phyloP scores from a whole-genome alignment of 2,113 vertebrate species.

The Mastomys coucha region DNA sequence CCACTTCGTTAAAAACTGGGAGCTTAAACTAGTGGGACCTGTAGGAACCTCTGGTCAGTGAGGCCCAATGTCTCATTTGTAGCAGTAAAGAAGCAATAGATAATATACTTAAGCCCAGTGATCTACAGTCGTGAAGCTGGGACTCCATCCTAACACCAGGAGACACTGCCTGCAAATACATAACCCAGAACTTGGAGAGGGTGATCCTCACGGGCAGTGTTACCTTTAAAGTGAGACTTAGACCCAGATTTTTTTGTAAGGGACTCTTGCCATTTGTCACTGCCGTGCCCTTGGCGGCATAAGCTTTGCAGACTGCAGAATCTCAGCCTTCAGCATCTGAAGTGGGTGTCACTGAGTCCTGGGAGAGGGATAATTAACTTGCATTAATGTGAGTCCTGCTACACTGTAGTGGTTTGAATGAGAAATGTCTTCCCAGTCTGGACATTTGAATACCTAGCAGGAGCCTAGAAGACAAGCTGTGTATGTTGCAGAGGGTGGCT shows the following conservation, averaged over 20 bases:
- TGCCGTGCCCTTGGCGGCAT: background rate
- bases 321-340: background rate
- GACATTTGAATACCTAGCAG: background rate
- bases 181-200: background rate
- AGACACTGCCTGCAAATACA: background rate
- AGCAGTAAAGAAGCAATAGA: background rate
- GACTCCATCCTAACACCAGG: background rate
- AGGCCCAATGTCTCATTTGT: background rate
- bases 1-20: background rate
- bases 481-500: background rate
- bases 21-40: background rate
- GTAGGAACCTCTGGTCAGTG: no score
- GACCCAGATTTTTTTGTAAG: background rate
- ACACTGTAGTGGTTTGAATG: background rate
- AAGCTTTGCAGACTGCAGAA: background rate
- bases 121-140: background rate
- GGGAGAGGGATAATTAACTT: constrained; percentile 12
- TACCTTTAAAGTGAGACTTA: background rate
- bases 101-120: background rate
- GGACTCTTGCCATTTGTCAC: background rate
- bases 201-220: background rate
- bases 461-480: background rate
- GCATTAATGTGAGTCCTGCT: background rate
- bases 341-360: background rate
- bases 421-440: background rate